A percentile compares a stretch with the other conserved stretches of the same genome.
These are phyloP conservation scores for Trimorus sp. DNA, from an alignment of 2,888 invertebrate genomes.

Conservation along the genomic window DNA sequence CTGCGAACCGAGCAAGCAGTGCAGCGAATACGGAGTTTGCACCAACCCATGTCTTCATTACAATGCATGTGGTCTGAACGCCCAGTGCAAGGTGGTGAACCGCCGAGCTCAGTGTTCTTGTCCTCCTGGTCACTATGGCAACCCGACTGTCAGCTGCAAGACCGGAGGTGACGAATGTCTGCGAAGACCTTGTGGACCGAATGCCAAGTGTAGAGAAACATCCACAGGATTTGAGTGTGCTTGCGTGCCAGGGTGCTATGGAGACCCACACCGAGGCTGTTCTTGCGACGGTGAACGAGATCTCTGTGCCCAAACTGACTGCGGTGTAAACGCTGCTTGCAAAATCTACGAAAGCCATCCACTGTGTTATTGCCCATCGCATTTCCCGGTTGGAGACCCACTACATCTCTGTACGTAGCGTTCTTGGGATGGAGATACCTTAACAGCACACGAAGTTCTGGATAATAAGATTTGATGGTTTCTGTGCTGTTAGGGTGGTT, in stretches of 20 bases:
- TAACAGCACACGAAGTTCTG: too few species aligned
- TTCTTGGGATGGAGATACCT: neutral
- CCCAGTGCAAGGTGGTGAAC: slow-evolving; percentile 91
- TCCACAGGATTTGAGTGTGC: slow-evolving; percentile 91
- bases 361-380: slow-evolving; percentile 87
- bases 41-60: slow-evolving; percentile 91
- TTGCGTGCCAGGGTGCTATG: slow-evolving; percentile 90
- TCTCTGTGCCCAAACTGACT: slow-evolving; percentile 89
- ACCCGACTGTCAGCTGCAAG: slow-evolving; percentile 87
- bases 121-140: slow-evolving; percentile 88
- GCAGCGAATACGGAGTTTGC: slow-evolving; percentile 87
- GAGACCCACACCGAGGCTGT: slow-evolving; percentile 91
- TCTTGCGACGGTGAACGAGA: slow-evolving; percentile 87
- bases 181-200: slow-evolving; percentile 92
- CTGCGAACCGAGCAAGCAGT: slow-evolving; percentile 90
- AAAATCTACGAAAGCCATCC: slow-evolving; percentile 89
- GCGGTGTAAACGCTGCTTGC: slow-evolving; percentile 86
- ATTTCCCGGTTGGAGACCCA: slow-evolving; percentile 92
- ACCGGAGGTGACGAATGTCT: slow-evolving; percentile 88
- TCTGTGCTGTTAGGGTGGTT: too few species aligned
- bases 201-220: slow-evolving; percentile 90
- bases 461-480: too few species aligned
- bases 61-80: slow-evolving; percentile 91
- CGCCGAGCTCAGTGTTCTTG: slow-evolving; percentile 90
- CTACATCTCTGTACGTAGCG: slow-evolving; percentile 88